Percentiles rank a stretch among this genome's conserved stretches.
Evolutionary conservation across 2,113 vertebrate genomes (phyloP).

Genomic region (Cisticola juncidis): DNA sequence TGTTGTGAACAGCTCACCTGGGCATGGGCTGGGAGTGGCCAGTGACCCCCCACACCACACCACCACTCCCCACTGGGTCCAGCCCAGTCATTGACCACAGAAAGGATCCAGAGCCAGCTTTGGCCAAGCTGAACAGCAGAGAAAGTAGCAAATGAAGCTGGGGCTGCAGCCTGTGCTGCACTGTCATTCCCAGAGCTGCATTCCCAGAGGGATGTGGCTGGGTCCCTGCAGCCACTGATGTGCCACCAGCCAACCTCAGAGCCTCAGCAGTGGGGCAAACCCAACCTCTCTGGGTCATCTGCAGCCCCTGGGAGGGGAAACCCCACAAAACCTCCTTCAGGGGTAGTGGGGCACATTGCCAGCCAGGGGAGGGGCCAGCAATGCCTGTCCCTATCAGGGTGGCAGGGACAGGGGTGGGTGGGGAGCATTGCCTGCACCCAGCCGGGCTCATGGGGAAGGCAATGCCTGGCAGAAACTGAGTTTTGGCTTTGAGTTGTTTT

Average conservation of each 20-base stretch:
- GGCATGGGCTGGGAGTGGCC: not conserved
- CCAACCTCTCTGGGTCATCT: not conserved
- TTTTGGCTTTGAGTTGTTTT: not conserved
- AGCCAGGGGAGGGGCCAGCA: not conserved
- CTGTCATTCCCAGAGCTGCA: not conserved
- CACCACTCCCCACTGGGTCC: rapidly evolving
- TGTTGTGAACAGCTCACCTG: not conserved
- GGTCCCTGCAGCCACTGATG: not conserved
- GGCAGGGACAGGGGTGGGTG: not conserved
- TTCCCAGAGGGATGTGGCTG: not conserved
- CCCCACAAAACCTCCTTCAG: not conserved
- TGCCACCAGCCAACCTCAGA: not conserved
- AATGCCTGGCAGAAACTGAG: not conserved
- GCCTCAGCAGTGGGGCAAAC: not conserved
- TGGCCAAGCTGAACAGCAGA: not conserved
- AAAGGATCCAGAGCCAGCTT: not conserved
- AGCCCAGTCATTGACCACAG: not conserved
- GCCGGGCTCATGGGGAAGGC: not conserved
- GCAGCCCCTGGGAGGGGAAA: not conserved
- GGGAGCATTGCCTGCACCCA: too few relatives aligned
- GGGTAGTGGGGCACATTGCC: too few relatives aligned
- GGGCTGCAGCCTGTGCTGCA: not conserved
- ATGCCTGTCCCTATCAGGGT: rapidly evolving
- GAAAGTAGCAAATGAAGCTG: not conserved
- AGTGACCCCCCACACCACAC: not conserved